Percentiles rank a stretch among this genome's conserved stretches.
Evolutionary conservation across 2,797 vertebrate genomes (phyloP).

Genomic region (Esox lucius): DNA sequence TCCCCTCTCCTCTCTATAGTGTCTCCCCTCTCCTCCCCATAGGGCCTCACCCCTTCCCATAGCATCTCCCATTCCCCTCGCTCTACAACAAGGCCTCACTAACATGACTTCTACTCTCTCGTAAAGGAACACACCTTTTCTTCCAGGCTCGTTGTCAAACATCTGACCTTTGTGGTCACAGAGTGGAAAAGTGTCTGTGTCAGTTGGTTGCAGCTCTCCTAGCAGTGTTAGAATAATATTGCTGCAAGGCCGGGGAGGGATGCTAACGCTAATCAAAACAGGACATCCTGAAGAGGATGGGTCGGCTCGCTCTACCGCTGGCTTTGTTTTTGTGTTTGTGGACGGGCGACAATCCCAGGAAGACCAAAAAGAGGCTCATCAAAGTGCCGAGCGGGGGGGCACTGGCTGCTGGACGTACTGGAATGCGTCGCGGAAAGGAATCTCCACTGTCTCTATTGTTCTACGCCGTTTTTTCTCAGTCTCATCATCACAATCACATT

Average conservation of each 20-base stretch:
- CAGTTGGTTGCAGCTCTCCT: slow-evolving; percentile 65
- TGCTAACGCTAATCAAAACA: slow-evolving; percentile 99
- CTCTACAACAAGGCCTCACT: no score
- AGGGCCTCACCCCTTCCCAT: not conserved
- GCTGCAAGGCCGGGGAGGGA: slow-evolving; percentile 87
- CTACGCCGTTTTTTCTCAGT: slow-evolving; percentile 92
- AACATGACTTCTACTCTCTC: slow-evolving; percentile 55
- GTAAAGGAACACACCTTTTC: slow-evolving; percentile 68
- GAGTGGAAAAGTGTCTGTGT: slow-evolving; percentile 72
- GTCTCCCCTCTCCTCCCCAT: not conserved
- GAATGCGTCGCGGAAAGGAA: slow-evolving; percentile 93
- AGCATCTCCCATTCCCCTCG: not conserved
- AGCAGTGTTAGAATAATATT: slow-evolving; percentile 94
- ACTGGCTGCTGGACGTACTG: slow-evolving; percentile 84
- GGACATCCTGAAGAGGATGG: slow-evolving; percentile 94
- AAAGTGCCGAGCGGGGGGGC: slow-evolving; percentile 87
- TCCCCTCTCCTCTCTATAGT: not conserved
- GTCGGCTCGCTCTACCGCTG: slow-evolving; percentile 54
- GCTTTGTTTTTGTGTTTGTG: slow-evolving; percentile 89
- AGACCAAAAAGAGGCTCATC: slow-evolving; percentile 93
- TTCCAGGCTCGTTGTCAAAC: slow-evolving; percentile 65
- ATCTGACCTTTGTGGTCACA: slow-evolving; percentile 68
- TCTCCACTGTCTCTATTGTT: slow-evolving; percentile 99
- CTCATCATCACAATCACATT: slow-evolving; percentile 74
- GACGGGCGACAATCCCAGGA: slow-evolving; percentile 99